A percentile compares a stretch with the other conserved stretches of the same genome.
These are phyloP conservation scores for Drosophila mayaguana DNA, from an alignment of 2,888 invertebrate species.

Conservation along the genomic window DNA sequence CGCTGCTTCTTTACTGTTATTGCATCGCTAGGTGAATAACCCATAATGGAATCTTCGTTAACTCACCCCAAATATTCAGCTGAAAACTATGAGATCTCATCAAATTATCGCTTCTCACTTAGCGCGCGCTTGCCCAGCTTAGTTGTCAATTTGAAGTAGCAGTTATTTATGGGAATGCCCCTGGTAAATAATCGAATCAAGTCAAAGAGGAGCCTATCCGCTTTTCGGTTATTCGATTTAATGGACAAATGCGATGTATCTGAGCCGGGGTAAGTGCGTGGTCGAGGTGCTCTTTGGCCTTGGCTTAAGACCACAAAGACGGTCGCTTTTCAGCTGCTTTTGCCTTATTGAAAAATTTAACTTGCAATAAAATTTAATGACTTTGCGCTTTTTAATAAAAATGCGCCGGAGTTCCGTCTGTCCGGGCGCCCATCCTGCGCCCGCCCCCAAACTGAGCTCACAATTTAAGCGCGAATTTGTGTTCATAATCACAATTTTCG, in stretches of 20 bases:
- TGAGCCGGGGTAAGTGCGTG: neutral
- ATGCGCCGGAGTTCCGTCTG: conserved; percentile 16
- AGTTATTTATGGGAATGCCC: neutral
- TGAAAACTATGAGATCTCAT: neutral
- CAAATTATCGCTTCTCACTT: neutral
- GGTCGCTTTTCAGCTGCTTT: conserved; percentile 19
- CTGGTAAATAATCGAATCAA: conserved; percentile 8
- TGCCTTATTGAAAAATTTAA: conserved; percentile 78
- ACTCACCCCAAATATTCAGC: neutral
- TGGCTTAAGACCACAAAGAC: conserved; percentile 21
- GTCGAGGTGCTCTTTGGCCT: neutral
- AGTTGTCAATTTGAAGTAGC: neutral
- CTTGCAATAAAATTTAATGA: conserved; percentile 78
- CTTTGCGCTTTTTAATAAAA: conserved; percentile 77
- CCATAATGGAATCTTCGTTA: neutral
- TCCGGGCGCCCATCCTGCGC: neutral
- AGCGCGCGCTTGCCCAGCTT: neutral
- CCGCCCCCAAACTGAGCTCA: conserved; percentile 37
- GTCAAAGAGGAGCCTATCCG: neutral
- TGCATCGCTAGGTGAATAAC: neutral
- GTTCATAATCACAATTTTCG: conserved; percentile 77
- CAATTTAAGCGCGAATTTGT: conserved; percentile 77
- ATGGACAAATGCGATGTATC: neutral
- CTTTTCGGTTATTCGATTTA: conserved; percentile 14
- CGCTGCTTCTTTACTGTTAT: too few relatives aligned